These are phyloP conservation scores for Ispidina picta DNA, from an alignment of 2,797 vertebrate genomes.

Conservation along the genomic window DNA sequence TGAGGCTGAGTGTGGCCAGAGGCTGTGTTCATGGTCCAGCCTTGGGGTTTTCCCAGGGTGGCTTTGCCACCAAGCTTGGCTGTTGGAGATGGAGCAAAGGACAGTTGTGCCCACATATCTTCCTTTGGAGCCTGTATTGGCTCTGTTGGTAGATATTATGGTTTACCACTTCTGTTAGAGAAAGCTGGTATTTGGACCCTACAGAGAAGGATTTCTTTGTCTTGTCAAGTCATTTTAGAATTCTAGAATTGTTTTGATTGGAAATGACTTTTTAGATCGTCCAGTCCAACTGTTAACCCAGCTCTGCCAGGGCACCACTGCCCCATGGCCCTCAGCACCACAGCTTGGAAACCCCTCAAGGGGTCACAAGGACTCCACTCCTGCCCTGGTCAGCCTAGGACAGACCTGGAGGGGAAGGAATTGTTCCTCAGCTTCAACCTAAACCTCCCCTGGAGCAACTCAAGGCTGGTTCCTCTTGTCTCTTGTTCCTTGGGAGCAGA, in stretches of 20 bases:
- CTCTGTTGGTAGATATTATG: background rate
- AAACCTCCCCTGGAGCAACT: background rate
- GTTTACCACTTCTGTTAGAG: background rate
- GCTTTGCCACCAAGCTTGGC: background rate
- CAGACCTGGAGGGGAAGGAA: too few relatives aligned
- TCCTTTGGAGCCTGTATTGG: rapidly evolving
- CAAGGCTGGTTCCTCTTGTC: background rate
- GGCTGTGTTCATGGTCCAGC: background rate
- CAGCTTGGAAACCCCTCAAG: too few relatives aligned
- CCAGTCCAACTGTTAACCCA: background rate
- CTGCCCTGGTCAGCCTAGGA: too few relatives aligned
- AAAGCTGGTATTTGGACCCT: background rate
- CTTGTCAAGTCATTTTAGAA: background rate
- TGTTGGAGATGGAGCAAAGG: background rate
- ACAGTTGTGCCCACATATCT: background rate
- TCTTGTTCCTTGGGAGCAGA: background rate
- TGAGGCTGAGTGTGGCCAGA: background rate
- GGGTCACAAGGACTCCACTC: too few relatives aligned
- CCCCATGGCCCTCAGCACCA: too few relatives aligned
- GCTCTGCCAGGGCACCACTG: background rate
- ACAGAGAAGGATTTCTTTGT: background rate
- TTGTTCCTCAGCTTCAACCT: too few relatives aligned
- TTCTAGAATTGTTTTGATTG: background rate
- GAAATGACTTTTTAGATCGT: background rate
- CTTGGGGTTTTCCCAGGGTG: background rate